phyloP scores from a whole-genome alignment of 2,888 invertebrate species.

The Ferrisia virgata region DNA sequence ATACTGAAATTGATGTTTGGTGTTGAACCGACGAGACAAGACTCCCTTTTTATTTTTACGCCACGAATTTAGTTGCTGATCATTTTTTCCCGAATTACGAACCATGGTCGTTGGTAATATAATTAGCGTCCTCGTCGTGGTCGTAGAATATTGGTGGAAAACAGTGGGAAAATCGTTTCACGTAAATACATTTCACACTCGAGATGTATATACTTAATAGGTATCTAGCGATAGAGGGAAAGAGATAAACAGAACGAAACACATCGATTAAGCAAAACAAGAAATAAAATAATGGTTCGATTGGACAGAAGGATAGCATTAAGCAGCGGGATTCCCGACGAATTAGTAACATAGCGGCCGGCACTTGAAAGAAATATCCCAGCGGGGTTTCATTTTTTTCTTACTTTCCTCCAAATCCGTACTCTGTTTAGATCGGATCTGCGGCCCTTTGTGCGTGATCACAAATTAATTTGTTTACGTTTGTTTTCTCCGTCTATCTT shows the following conservation, averaged over 20 bases:
- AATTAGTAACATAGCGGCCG: conserved; percentile 45
- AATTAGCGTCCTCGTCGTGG: too few species aligned
- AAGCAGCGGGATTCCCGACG: conserved; percentile 43
- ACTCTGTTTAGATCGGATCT: conserved; percentile 40
- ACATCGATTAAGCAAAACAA: neutral
- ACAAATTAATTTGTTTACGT: conserved; percentile 45
- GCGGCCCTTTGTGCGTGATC: conserved; percentile 41
- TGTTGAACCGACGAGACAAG: too few species aligned
- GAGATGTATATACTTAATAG: too few species aligned
- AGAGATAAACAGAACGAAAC: neutral
- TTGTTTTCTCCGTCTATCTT: neutral
- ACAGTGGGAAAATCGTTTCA: too few species aligned
- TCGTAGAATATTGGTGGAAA: too few species aligned
- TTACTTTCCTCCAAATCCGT: conserved; percentile 36
- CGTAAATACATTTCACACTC: too few species aligned
- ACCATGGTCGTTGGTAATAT: too few species aligned
- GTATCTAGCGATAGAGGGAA: neutral
- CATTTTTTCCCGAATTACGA: too few species aligned
- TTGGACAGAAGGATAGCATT: conserved; percentile 6
- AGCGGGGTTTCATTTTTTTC: conserved; percentile 35
- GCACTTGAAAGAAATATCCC: conserved; percentile 42
- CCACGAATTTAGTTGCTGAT: too few species aligned
- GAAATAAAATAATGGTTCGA: neutral
- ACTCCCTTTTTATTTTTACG: too few species aligned
- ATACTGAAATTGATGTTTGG: too few species aligned